These are phyloP conservation scores for Epinotia ramella DNA, from an alignment of 2,888 invertebrate genomes.

Conservation along the genomic window DNA sequence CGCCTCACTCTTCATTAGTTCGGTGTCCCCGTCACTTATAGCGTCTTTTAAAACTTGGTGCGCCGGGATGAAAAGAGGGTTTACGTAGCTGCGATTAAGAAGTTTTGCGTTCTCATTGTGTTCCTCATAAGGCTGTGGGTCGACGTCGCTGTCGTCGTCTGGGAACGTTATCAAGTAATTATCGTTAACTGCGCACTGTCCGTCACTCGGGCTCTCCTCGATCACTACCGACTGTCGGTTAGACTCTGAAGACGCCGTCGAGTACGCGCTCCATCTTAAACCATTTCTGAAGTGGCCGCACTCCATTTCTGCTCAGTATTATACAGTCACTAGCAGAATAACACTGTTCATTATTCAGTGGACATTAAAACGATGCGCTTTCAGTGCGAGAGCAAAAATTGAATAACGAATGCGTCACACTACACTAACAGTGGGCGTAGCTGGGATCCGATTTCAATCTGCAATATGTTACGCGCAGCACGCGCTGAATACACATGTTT, in stretches of 20 bases:
- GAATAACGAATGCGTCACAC: constrained; percentile 59
- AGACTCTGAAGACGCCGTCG: constrained; percentile 57
- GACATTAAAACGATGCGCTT: constrained; percentile 53
- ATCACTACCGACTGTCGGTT: constrained; percentile 60
- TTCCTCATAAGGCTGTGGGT: constrained; percentile 55
- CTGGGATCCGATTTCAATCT: constrained; percentile 70
- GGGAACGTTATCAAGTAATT: constrained; percentile 72
- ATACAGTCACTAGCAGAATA: constrained; percentile 54
- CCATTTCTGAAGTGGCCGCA: constrained; percentile 67
- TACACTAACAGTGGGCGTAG: constrained; percentile 69
- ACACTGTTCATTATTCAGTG: constrained; percentile 58
- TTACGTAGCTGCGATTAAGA: constrained; percentile 70
- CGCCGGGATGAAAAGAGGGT: constrained; percentile 72
- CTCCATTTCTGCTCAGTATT: constrained; percentile 67
- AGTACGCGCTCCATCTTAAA: constrained; percentile 68
- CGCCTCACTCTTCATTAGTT: constrained; percentile 74
- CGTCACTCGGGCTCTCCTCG: constrained; percentile 60
- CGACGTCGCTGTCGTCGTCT: constrained; percentile 63
- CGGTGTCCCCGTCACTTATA: constrained; percentile 69
- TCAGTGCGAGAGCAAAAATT: constrained; percentile 45
- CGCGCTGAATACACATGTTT: constrained; percentile 43
- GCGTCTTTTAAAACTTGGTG: constrained; percentile 71
- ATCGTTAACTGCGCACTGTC: constrained; percentile 59
- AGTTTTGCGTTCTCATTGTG: constrained; percentile 55
- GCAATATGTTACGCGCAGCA: constrained; percentile 59